phyloP scores from a whole-genome alignment of 2,888 invertebrate genomes.

The Nomada ruficornis region DNA sequence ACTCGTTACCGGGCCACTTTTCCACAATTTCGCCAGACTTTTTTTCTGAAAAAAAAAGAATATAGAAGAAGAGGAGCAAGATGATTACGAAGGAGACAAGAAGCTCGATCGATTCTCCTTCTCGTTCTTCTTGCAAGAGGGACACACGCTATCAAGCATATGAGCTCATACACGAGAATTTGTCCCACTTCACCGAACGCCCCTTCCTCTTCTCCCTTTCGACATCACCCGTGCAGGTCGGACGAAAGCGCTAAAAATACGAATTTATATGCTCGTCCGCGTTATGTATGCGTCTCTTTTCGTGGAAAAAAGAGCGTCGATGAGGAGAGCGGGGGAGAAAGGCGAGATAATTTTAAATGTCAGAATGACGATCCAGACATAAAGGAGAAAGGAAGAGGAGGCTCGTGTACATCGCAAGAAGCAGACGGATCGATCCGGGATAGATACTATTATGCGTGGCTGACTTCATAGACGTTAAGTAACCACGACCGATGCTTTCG shows the following conservation, averaged over 20 bases:
- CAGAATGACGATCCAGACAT: background rate
- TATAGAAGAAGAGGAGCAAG: background rate
- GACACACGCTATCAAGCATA: constrained; percentile 35
- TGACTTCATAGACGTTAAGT: background rate
- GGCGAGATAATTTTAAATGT: constrained; percentile 57
- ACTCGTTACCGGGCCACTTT: background rate
- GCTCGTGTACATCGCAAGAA: too few relatives aligned
- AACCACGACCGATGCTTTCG: background rate
- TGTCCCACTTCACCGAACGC: constrained; percentile 75
- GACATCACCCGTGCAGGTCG: constrained; percentile 32
- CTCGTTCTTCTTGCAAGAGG: background rate
- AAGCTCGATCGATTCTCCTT: constrained; percentile 17
- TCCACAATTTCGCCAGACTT: background rate
- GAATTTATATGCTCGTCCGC: constrained; percentile 55
- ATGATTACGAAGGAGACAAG: background rate
- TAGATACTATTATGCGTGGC: background rate
- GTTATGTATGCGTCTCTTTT: constrained; percentile 38
- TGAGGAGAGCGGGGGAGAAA: constrained; percentile 24
- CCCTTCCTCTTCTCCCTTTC: constrained; percentile 41
- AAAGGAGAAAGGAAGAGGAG: background rate
- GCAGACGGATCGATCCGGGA: background rate
- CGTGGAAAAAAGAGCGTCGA: constrained; percentile 12
- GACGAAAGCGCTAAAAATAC: constrained; percentile 71
- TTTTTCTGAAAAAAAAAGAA: background rate
- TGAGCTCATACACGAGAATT: constrained; percentile 79